These are phyloP conservation scores for Melangyna quadrimaculata DNA, from an alignment of 2,888 invertebrate species.

Conservation along the genomic window DNA sequence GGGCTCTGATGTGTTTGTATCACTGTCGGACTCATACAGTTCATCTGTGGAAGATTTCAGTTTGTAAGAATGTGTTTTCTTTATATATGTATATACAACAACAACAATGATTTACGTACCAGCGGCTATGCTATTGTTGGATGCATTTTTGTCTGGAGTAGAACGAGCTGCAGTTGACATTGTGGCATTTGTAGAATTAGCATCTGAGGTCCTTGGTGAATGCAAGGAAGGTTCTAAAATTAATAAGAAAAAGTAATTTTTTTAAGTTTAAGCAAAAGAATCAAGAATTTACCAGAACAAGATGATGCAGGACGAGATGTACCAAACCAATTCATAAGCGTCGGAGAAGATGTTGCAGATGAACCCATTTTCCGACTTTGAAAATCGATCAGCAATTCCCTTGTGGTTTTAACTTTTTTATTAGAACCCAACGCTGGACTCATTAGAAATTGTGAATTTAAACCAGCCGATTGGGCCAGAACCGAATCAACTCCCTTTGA, in stretches of 20 bases:
- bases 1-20: constrained; percentile 77
- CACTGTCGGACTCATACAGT: constrained; percentile 74
- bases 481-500: constrained; percentile 79
- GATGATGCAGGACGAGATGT: constrained; percentile 76
- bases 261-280: neutral
- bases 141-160: constrained; percentile 67
- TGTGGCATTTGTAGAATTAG: constrained; percentile 75
- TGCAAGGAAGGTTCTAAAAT: constrained; percentile 76
- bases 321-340: constrained; percentile 71
- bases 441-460: constrained; percentile 78
- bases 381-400: constrained; percentile 80
- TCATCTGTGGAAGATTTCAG: constrained; percentile 46
- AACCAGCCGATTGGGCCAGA: constrained; percentile 77
- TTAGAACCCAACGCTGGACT: constrained; percentile 72
- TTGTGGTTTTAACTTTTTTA: constrained; percentile 81
- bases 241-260: constrained; percentile 1
- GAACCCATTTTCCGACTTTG: constrained; percentile 77
- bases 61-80: neutral
- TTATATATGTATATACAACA: neutral
- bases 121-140: constrained; percentile 51
- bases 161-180: constrained; percentile 72
- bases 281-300: constrained; percentile 76
- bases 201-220: constrained; percentile 77
- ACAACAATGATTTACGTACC: constrained; percentile 31
- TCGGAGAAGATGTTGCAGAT: constrained; percentile 72